A percentile compares a stretch with the other conserved stretches of the same genome.
phyloP scores from a whole-genome alignment of 2,797 vertebrate genomes.

The Sebastiscus albofasciatus region DNA sequence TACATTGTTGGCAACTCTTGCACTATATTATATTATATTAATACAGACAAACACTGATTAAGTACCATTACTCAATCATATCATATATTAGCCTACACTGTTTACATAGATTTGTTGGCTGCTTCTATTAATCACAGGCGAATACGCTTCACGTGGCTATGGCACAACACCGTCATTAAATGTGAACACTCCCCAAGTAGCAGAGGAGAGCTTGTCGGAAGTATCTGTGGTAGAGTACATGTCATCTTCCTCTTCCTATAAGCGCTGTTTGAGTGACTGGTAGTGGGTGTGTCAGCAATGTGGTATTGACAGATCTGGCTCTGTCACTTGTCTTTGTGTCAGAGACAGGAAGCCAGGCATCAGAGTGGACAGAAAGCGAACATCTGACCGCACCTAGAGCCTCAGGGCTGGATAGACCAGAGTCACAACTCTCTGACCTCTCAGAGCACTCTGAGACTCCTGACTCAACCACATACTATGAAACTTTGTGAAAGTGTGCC shows the following conservation, averaged over 20 bases:
- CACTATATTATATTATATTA: not conserved
- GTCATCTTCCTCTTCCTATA: slow-evolving; percentile 73
- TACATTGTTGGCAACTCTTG: not conserved
- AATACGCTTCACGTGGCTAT: not conserved
- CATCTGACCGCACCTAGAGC: slow-evolving; percentile 65
- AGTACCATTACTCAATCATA: not conserved
- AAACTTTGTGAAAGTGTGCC: not conserved
- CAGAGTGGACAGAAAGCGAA: slow-evolving; percentile 56
- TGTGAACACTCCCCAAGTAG: not conserved
- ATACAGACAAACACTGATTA: not conserved
- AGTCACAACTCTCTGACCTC: not conserved
- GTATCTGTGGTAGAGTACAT: slow-evolving; percentile 35
- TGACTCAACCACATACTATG: slow-evolving; percentile 10
- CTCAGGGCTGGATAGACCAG: slow-evolving; percentile 3
- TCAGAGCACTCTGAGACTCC: not conserved
- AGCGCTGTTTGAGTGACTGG: slow-evolving; percentile 52
- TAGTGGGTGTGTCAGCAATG: slow-evolving; percentile 63
- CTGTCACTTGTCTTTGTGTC: slow-evolving; percentile 68
- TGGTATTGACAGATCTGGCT: slow-evolving; percentile 68
- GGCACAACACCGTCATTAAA: not conserved
- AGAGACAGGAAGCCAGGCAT: slow-evolving; percentile 72
- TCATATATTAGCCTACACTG: not conserved
- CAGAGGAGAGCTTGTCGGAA: slow-evolving; percentile 31
- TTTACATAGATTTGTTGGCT: not conserved
- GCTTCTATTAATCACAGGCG: not conserved